Evolutionary conservation across 2,797 vertebrate species (phyloP).

Genomic region (Mionectes olivaceus): DNA sequence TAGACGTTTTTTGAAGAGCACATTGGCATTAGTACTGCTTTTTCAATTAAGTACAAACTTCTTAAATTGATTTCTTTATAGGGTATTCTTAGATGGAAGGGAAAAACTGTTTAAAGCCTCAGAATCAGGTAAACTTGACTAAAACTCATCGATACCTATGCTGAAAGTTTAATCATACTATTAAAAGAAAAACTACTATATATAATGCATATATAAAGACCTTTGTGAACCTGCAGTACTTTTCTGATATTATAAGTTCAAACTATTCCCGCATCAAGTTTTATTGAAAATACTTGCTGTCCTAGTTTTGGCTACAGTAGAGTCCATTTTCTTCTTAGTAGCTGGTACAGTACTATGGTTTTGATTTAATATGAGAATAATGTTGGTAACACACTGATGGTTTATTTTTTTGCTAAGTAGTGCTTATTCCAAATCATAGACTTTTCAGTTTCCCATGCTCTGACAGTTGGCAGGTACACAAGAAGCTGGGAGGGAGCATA

Average conservation of each 20-base stretch:
- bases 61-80: not conserved
- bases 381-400: not conserved
- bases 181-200: not conserved
- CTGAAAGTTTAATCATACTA: not conserved
- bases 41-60: constrained; percentile 8
- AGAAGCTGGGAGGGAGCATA: not conserved
- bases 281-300: not conserved
- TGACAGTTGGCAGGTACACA: not conserved
- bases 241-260: not conserved
- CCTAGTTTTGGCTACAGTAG: not conserved
- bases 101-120: not conserved
- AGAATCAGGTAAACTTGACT: not conserved
- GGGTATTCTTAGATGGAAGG: not conserved
- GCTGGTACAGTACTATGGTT: not conserved
- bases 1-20: not conserved
- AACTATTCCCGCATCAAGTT: not conserved
- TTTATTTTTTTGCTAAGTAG: not conserved
- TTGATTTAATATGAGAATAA: not conserved
- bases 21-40: not conserved
- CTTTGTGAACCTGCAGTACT: not conserved
- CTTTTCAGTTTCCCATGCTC: not conserved
- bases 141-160: not conserved
- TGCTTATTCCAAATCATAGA: not conserved
- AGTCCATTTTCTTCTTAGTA: not conserved
- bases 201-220: not conserved